Evolutionary conservation across 1,140 invertebrate species (phyloP), one percentile per base, ranked within the genome.

Genomic region (Proales similis): DNA sequence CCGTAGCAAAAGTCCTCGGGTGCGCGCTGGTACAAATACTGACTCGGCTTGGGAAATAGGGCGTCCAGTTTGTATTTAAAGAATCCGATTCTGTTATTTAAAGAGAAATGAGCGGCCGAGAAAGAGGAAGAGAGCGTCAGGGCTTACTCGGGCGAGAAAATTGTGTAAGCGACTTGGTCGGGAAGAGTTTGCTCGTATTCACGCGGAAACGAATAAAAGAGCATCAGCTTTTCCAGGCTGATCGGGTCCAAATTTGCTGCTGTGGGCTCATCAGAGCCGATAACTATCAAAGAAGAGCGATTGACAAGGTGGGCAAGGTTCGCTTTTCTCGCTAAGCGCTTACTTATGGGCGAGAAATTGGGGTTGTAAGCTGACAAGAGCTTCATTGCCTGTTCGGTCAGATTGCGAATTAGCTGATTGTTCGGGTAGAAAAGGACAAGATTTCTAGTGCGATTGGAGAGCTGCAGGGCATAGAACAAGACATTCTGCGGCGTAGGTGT

Each of bases 1-100:
- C 51, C 51, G 43, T 36, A n/a, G 9, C 57, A 61, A 61, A 29
- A 61, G 22, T 61, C 57, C 26, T 61, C 57, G 17, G 57, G 57
- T 61, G 57, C 39, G 12, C 57, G 26, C 24, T 61, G 45, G 14
- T 45, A 61, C 22, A 61, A 45, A 32, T 46, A 61, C n/a, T 61
- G 42, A 11, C 19, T 12, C 27, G 24, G 45, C 2, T 17, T 46
- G 0, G 39, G 57, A 29, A 32, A 45, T 30, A 61, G 32, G 24
- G 29, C 17, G 14, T 57, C 51, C 4, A 57, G 39, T 57, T 57
- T 57, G 14, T 42, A 57, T 45, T 45, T 9, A 61, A 45, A 46
- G 36, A 27, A 46, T 17, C 36, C 36, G 20, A 14, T 39, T 11
- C 20, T 14, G 20, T 51, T 1, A n/a, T 30, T 49, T 4, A 49